phyloP scores from a whole-genome alignment of 2,888 invertebrate genomes.

The Gastrophysa polygoni region DNA sequence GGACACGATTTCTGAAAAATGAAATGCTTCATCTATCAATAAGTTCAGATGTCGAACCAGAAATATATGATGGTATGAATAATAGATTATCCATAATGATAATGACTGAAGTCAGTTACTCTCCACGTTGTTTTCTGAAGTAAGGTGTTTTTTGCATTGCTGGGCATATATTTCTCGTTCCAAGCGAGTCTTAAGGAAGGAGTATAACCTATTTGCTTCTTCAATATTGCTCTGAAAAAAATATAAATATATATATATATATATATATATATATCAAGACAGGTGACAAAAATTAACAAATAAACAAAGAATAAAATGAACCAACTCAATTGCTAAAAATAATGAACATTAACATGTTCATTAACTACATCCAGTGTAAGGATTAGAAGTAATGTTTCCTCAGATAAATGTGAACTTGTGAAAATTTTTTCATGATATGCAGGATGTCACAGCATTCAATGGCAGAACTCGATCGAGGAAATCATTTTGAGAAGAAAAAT shows the following conservation, averaged over 20 bases:
- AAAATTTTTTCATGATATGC: no score
- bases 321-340: no score
- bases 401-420: no score
- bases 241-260: slow-evolving; percentile 17
- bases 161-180: slow-evolving; percentile 55
- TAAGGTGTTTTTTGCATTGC: slow-evolving; percentile 44
- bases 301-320: no score
- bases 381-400: no score
- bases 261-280: no score
- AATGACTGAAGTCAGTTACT: slow-evolving; percentile 18
- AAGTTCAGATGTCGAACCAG: background rate
- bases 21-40: background rate
- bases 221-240: slow-evolving; percentile 68
- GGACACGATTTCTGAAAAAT: background rate
- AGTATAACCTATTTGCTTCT: slow-evolving; percentile 70
- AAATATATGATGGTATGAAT: background rate
- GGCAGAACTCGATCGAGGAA: no score
- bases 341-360: no score
- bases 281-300: no score
- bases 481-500: no score
- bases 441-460: no score
- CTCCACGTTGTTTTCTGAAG: slow-evolving; percentile 12
- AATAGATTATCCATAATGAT: slow-evolving; percentile 9
- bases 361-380: no score
- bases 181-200: slow-evolving; percentile 67